These are phyloP conservation scores for Trachelus iudaicus DNA, from an alignment of 2,888 invertebrate species.

Conservation along the genomic window DNA sequence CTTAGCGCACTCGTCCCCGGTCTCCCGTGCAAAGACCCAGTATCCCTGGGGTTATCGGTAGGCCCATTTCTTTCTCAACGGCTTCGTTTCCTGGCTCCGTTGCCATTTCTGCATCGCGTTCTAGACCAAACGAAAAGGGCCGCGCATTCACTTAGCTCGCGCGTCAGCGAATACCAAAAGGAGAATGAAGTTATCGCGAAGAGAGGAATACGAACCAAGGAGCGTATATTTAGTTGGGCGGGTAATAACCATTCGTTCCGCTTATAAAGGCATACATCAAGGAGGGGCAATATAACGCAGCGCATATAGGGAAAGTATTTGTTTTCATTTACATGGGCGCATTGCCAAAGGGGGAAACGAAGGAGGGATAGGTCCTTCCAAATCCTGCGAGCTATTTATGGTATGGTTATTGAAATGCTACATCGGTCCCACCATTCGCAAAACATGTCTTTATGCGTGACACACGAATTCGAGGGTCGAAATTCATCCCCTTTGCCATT, in stretches of 20 bases:
- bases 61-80: not conserved
- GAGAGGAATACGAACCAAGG: conserved; percentile 12
- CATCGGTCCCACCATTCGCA: conserved; percentile 36
- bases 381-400: conserved; percentile 56
- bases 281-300: conserved; percentile 50
- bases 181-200: conserved; percentile 24
- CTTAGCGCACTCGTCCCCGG: not conserved
- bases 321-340: conserved; percentile 62
- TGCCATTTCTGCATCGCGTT: not conserved
- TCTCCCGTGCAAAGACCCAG: not conserved
- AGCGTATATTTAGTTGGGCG: conserved; percentile 26
- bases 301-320: conserved; percentile 48
- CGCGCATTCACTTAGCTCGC: not conserved
- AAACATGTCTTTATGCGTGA: conserved; percentile 41
- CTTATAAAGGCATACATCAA: conserved; percentile 60
- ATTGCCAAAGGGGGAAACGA: conserved; percentile 40
- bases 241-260: conserved; percentile 60
- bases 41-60: not conserved
- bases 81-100: not conserved
- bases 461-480: not conserved
- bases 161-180: not conserved
- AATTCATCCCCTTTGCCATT: not conserved
- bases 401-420: conserved; percentile 59
- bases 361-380: conserved; percentile 11
- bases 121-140: not conserved